Evolutionary conservation across 2,113 vertebrate species (phyloP).

Genomic region (Calyptommatus sinebrachiatus): DNA sequence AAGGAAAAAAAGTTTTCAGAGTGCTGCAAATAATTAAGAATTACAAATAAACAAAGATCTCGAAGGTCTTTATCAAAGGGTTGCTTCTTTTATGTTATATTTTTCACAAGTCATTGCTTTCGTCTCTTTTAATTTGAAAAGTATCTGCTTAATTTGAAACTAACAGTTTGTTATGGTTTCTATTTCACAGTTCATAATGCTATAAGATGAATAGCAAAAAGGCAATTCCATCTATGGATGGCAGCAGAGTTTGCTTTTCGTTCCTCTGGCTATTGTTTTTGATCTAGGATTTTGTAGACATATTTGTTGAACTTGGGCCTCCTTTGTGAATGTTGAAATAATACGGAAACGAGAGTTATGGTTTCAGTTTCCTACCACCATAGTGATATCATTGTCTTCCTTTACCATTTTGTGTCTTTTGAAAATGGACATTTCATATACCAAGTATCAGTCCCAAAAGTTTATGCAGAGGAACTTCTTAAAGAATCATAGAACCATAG

Average conservation of each 20-base stretch:
- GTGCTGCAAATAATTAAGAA: too few species aligned
- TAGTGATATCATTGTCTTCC: background rate
- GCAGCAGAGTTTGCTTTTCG: background rate
- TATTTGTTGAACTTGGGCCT: too few species aligned
- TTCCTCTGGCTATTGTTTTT: background rate
- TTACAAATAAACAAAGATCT: too few species aligned
- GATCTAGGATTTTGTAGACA: background rate
- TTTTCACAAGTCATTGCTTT: background rate
- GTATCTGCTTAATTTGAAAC: background rate
- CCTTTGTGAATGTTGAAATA: background rate
- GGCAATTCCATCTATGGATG: background rate
- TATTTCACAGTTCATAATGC: background rate
- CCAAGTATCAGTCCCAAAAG: background rate
- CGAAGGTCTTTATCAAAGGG: too few species aligned
- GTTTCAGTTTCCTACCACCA: background rate
- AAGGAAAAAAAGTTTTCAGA: too few species aligned
- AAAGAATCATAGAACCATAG: too few species aligned
- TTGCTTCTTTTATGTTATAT: too few species aligned
- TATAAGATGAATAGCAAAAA: background rate
- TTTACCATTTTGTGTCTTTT: background rate
- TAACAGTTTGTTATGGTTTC: background rate
- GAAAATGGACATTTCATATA: background rate
- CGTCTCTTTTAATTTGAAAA: background rate
- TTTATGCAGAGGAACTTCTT: background rate
- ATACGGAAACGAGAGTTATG: background rate